These are phyloP conservation scores for human (Homo sapiens) DNA, from an alignment of 2,113 vertebrate genomes.

Conservation along the genomic window DNA sequence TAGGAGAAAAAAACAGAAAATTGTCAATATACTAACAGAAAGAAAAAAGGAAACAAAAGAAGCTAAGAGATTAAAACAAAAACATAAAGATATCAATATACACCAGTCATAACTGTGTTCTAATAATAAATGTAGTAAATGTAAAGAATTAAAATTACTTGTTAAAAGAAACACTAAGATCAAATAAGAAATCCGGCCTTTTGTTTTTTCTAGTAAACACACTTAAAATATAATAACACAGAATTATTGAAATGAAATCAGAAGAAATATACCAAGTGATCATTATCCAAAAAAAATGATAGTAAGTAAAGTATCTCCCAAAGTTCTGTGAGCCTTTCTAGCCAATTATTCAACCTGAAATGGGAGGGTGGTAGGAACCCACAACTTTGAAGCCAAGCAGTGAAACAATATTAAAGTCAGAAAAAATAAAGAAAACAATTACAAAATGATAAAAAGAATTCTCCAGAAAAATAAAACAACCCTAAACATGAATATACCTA, in stretches of 20 bases:
- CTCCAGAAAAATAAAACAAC: background rate
- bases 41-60: background rate
- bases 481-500: background rate
- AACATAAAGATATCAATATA: background rate
- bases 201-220: background rate
- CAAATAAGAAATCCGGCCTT: background rate
- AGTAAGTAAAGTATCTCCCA: background rate
- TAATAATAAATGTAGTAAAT: background rate
- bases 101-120: background rate
- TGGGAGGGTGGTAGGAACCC: background rate
- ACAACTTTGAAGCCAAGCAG: background rate
- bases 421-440: background rate
- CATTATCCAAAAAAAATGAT: background rate
- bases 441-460: background rate
- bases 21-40: background rate
- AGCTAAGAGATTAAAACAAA: background rate
- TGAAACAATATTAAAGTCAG: background rate
- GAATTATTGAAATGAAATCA: background rate
- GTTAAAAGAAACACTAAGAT: slow-evolving; percentile 6
- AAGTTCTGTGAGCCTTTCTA: background rate
- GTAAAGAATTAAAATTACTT: background rate
- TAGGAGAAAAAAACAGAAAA: background rate
- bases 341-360: background rate
- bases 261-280: background rate
- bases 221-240: background rate